Evolutionary conservation across 2,888 invertebrate genomes (phyloP), one percentile per base, ranked within the genome.

Genomic region (Drosophila emarginata): DNA sequence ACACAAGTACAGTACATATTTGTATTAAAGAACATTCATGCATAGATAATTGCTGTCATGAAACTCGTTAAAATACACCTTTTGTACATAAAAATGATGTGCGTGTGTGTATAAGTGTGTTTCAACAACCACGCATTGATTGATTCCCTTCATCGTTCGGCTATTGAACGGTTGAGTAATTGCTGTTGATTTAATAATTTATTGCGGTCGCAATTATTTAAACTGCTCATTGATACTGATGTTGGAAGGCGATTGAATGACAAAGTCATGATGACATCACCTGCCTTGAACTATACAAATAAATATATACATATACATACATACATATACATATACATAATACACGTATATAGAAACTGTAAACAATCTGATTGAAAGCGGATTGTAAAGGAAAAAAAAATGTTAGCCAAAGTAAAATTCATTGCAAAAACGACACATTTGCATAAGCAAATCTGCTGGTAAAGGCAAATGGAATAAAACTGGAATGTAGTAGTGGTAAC

Each of bases 111-210:
- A 11, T 11, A 11, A 6, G 36, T 4, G 15, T 28, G 52, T 15
- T 21, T 32, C 37, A 37, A 37, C 37, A 45, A 45, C 45, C 45
- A 45, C 23, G 70, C 65, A 72, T 72, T 85, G 83, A 82, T 86
- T 86, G 80, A 83, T 86, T 82, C 67, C 66, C 72, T 76, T 80
- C 72, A 67, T 61, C 32, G 32, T 32, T 9, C 67, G 71, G 40
- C 67, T 67, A 68, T 78, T 76, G 74, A 67, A 70, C 72, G 72
- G 58, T 69, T 80, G 83, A 75, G 72, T 82, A 78, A 83, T 86
- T 82, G 78, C 72, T 80, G 80, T 87, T 86, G 86, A 86, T 86
- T 88, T 77, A 88, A 86, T 86, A 80, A 86, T 84, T 86, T 76
- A 88, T 83, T 73, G 75, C 58, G 67, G 74, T 63, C 62, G 67